Conservation (phyloP, 2,888 invertebrate species). For the Apodemia hepburni region DNA sequence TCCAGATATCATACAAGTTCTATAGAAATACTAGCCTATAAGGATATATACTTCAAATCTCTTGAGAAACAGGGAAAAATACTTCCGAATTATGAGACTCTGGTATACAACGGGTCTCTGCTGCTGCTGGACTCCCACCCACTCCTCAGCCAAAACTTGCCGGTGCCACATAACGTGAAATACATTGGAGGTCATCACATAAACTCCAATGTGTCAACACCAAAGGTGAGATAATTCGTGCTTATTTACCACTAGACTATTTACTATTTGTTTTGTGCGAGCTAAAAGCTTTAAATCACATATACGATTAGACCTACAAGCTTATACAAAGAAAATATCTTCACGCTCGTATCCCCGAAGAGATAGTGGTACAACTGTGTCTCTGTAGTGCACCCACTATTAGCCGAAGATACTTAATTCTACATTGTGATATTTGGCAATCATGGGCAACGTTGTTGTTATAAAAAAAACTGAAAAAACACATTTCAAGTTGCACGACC, state of each 20-base stretch:
- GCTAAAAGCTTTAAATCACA: too few relatives aligned
- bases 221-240: constrained; percentile 38
- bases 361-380: too few relatives aligned
- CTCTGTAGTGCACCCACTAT: too few relatives aligned
- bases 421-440: too few relatives aligned
- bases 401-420: too few relatives aligned
- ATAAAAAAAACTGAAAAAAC: too few relatives aligned
- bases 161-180: constrained; percentile 45
- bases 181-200: constrained; percentile 54
- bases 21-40: constrained; percentile 44
- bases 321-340: too few relatives aligned
- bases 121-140: constrained; percentile 51
- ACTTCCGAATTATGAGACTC: constrained; percentile 41
- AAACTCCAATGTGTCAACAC: constrained; percentile 33
- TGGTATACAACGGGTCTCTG: constrained; percentile 44
- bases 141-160: constrained; percentile 42
- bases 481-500: too few relatives aligned
- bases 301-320: too few relatives aligned
- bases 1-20: constrained; percentile 43
- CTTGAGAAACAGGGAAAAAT: constrained; percentile 39
- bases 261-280: too few relatives aligned
- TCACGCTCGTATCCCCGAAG: too few relatives aligned
- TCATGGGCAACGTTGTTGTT: too few relatives aligned
- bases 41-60: constrained; percentile 39
- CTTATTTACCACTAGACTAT: background rate